These are phyloP conservation scores for Catalaphyllia jardinei DNA, from an alignment of 64 coral and sea anemone genomes.

Conservation along the genomic window DNA sequence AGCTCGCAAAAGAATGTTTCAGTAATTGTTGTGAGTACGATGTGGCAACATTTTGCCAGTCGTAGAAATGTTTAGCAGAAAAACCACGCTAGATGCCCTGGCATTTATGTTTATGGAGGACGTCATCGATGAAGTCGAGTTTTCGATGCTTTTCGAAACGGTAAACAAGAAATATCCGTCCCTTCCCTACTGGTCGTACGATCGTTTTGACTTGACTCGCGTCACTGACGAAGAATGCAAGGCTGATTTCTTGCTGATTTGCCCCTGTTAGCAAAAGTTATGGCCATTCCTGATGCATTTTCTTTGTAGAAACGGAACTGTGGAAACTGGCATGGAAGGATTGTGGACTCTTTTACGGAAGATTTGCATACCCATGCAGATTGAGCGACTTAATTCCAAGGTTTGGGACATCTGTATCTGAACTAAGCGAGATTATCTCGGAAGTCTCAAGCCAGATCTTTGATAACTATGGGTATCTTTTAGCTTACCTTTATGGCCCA, in stretches of 20 bases:
- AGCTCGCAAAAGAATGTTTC: conserved; percentile 6
- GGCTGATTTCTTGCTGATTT: conserved; percentile 50
- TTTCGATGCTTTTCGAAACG: conserved; percentile 8
- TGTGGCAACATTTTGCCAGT: conserved; percentile 59
- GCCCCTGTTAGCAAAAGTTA: conserved; percentile 37
- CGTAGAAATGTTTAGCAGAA: conserved; percentile 65
- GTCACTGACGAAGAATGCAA: too few species aligned
- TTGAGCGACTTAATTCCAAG: conserved; percentile 72
- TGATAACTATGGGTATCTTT: conserved; percentile 29
- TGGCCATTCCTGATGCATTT: conserved; percentile 38
- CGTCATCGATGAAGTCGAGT: conserved; percentile 50
- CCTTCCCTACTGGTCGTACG: too few species aligned
- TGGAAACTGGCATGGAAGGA: conserved; percentile 55
- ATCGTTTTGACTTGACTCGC: too few species aligned
- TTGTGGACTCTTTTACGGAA: conserved; percentile 12
- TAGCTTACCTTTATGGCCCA: too few species aligned
- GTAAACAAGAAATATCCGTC: too few species aligned
- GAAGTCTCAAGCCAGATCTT: conserved; percentile 40
- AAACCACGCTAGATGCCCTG: conserved; percentile 37
- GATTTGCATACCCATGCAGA: conserved; percentile 55
- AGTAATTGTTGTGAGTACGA: neutral
- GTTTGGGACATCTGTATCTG: conserved; percentile 65
- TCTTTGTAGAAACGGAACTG: conserved; percentile 69
- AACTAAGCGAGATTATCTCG: conserved; percentile 55
- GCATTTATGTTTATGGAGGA: conserved; percentile 19